Conservation (phyloP, 23 tunicate genomes). For the Trididemnum nubilum region DNA sequence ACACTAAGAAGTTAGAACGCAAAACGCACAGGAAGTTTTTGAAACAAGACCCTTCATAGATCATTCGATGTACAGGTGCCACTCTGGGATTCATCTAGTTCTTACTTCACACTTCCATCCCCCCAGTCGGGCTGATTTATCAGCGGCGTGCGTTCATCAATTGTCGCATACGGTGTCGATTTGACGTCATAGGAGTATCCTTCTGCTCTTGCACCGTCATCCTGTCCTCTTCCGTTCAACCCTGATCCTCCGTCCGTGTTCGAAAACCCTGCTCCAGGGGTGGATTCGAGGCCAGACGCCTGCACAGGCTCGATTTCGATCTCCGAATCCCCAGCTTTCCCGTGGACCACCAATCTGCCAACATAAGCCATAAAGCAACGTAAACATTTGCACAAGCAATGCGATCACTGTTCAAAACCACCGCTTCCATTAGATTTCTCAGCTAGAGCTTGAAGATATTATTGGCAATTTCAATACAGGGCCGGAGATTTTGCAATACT, state of each 20-base stretch:
- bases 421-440: no score
- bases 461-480: background rate
- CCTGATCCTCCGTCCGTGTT: constrained; percentile 39
- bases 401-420: no score
- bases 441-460: no score
- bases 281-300: background rate
- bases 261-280: background rate
- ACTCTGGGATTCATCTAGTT: no score
- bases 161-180: constrained; percentile 32
- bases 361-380: background rate
- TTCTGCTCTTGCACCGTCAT: background rate
- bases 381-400: background rate
- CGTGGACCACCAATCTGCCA: constrained; percentile 50
- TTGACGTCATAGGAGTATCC: background rate
- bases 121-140: constrained; percentile 65
- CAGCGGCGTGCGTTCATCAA: constrained; percentile 59
- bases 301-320: constrained; percentile 65
- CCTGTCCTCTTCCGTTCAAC: background rate
- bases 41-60: no score
- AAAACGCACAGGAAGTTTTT: no score
- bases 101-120: constrained; percentile 76
- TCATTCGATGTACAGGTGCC: no score
- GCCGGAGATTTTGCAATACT: background rate
- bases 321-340: constrained; percentile 52
- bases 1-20: no score